Conservation (phyloP, 2,113 vertebrate species). For the Mastomys natalensis region DNA sequence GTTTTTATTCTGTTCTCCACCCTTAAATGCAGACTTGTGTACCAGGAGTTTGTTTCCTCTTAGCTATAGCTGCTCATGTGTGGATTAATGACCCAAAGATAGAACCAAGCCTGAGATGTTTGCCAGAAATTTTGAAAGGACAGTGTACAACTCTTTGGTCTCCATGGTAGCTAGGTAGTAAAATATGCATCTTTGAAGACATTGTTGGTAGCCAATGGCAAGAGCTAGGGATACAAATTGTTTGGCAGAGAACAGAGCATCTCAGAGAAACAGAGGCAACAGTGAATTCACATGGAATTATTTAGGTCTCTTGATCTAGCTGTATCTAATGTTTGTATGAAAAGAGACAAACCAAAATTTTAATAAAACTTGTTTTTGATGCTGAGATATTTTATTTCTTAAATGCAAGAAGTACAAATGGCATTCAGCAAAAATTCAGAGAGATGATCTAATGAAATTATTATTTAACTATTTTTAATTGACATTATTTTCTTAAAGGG, state of each 20-base stretch:
- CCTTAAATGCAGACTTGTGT: neutral
- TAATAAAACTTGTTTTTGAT: neutral
- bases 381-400: neutral
- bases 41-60: neutral
- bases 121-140: neutral
- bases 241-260: neutral
- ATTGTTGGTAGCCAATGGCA: neutral
- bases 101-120: neutral
- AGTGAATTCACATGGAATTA: neutral
- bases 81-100: neutral
- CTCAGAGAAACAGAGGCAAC: neutral
- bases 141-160: too few relatives aligned
- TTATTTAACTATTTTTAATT: constrained; percentile 39
- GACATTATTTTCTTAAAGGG: neutral
- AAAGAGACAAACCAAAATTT: neutral
- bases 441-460: neutral
- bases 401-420: neutral
- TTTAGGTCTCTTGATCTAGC: neutral
- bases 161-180: neutral
- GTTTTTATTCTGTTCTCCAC: neutral
- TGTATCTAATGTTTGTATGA: neutral
- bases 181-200: neutral
- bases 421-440: neutral
- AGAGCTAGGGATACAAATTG: neutral
- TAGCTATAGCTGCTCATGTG: neutral